These are phyloP conservation scores for Crepidodera aurea DNA, from an alignment of 2,888 invertebrate genomes.

Conservation along the genomic window DNA sequence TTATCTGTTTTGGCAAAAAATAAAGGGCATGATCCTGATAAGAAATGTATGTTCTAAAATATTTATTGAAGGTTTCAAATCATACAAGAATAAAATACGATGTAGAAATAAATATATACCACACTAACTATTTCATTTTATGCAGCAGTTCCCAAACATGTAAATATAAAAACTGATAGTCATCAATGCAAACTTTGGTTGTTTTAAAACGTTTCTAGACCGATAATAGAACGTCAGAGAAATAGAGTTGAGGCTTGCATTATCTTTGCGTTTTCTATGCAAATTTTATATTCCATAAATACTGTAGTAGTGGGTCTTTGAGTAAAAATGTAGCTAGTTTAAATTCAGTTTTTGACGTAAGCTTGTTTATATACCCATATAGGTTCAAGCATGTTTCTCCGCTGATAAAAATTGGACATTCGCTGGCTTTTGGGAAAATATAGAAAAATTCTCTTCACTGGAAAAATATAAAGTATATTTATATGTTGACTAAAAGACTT, in stretches of 20 bases:
- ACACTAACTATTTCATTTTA: too few relatives aligned
- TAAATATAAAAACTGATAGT: neutral
- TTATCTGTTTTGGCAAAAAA: too few relatives aligned
- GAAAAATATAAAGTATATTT: too few relatives aligned
- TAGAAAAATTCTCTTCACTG: too few relatives aligned
- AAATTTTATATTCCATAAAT: neutral
- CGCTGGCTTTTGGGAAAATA: neutral
- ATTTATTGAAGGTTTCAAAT: too few relatives aligned
- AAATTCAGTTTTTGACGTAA: neutral
- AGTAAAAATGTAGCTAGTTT: neutral
- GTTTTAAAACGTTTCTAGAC: too few relatives aligned
- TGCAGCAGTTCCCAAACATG: too few relatives aligned
- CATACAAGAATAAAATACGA: too few relatives aligned
- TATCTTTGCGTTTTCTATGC: neutral
- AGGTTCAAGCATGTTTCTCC: neutral
- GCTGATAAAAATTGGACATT: neutral
- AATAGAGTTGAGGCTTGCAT: neutral
- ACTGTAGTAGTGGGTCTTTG: neutral
- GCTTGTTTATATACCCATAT: neutral
- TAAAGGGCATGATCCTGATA: too few relatives aligned
- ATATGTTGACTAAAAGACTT: too few relatives aligned
- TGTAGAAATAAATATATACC: too few relatives aligned
- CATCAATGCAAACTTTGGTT: neutral
- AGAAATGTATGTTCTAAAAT: too few relatives aligned
- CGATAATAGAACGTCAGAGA: neutral